Percentiles rank a stretch among this genome's conserved stretches.
Evolutionary conservation across 2,113 vertebrate genomes (phyloP).

Genomic region (Paramisgurnus dabryanus): DNA sequence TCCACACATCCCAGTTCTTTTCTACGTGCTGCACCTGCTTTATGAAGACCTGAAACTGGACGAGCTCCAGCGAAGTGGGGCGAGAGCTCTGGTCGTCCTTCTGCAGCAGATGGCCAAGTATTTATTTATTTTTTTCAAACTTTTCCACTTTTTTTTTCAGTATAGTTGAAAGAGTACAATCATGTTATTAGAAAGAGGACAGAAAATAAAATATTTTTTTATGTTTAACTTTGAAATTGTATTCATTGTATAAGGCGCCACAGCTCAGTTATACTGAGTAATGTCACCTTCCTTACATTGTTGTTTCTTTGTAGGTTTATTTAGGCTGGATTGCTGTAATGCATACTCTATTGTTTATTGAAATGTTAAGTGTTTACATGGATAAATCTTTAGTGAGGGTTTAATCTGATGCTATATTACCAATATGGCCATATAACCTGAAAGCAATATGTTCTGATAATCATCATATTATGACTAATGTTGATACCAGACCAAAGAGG

Average conservation of each 20-base stretch:
- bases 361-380: constrained; percentile 47
- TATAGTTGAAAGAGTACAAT: neutral
- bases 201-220: too few species aligned
- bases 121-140: neutral
- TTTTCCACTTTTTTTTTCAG: neutral
- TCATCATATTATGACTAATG: too few species aligned
- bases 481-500: too few species aligned
- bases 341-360: constrained; percentile 34
- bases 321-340: constrained; percentile 9
- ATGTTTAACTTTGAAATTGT: too few species aligned
- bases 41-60: constrained; percentile 95
- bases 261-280: neutral
- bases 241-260: too few species aligned
- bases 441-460: constrained; percentile 5
- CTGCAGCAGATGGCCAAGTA: constrained; percentile 95
- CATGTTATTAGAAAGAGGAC: too few species aligned
- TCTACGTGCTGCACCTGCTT: constrained; percentile 92
- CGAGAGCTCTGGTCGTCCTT: constrained; percentile 84
- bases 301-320: neutral
- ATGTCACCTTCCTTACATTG: neutral
- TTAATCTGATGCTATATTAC: constrained; percentile 27
- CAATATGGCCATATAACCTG: constrained; percentile 33
- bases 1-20: constrained; percentile 87
- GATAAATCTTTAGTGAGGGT: constrained; percentile 19
- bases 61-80: constrained; percentile 86